These are phyloP conservation scores for Parasteatoda lunata DNA, from an alignment of 2,888 invertebrate genomes.

Conservation along the genomic window DNA sequence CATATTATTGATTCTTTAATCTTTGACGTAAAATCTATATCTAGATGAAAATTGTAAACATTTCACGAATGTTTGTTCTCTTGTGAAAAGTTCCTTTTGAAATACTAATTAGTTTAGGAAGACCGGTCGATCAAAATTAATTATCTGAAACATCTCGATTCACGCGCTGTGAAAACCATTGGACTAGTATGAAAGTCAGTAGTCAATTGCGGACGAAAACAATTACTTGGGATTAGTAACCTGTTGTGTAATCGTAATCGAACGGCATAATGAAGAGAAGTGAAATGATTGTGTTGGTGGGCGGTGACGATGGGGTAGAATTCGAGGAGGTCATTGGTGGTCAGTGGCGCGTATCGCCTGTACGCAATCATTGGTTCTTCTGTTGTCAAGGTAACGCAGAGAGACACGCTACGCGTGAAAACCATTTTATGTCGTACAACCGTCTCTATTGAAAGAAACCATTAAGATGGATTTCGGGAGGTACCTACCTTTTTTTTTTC, in stretches of 20 bases:
- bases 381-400: constrained; percentile 43
- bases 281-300: constrained; percentile 16
- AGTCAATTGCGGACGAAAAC: not conserved
- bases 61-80: no score
- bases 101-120: no score
- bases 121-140: no score
- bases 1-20: no score
- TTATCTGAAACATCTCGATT: not conserved
- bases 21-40: no score
- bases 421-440: constrained; percentile 2
- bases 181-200: not conserved
- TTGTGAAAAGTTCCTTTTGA: no score
- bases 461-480: constrained; percentile 6
- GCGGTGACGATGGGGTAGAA: constrained; percentile 20
- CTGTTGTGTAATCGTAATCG: constrained; percentile 33
- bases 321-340: constrained; percentile 43
- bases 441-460: not conserved
- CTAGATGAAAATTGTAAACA: no score
- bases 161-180: not conserved
- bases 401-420: constrained; percentile 27
- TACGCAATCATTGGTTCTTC: constrained; percentile 59
- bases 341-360: constrained; percentile 56
- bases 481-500: constrained; percentile 4
- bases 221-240: not conserved
- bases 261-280: constrained; percentile 45